These are phyloP conservation scores for Pterois miles DNA, from an alignment of 2,797 vertebrate species.

Conservation along the genomic window DNA sequence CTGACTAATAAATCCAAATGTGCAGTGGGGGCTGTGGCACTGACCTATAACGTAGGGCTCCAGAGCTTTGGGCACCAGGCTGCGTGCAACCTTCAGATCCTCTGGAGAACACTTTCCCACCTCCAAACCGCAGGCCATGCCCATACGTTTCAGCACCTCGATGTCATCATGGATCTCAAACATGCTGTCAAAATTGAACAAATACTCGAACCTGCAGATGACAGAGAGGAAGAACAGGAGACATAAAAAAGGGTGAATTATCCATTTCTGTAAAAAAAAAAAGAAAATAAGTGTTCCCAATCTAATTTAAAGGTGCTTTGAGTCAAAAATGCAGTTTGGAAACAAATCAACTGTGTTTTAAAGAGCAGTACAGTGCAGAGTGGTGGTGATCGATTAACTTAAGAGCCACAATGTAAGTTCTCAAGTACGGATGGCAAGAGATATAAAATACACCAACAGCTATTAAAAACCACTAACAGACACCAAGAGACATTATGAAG, in stretches of 20 bases:
- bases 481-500: background rate
- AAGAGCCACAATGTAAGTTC: background rate
- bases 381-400: background rate
- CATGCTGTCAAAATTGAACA: slow-evolving; percentile 99
- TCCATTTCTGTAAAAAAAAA: too few species aligned
- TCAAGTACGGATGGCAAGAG: background rate
- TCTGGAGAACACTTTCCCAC: slow-evolving; percentile 95
- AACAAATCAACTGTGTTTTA: background rate
- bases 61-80: slow-evolving; percentile 96
- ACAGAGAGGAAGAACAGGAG: background rate
- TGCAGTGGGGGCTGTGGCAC: slow-evolving; percentile 22
- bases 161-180: slow-evolving; percentile 99
- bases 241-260: background rate
- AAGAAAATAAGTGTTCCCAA: background rate
- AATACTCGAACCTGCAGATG: slow-evolving; percentile 93
- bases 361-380: background rate
- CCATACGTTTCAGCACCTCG: slow-evolving; percentile 99
- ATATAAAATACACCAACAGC: background rate
- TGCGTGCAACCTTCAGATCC: slow-evolving; percentile 93
- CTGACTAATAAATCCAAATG: background rate
- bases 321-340: background rate
- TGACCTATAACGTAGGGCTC: slow-evolving; percentile 98
- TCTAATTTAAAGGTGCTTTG: background rate
- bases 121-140: slow-evolving; percentile 98
- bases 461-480: background rate